phyloP scores from a whole-genome alignment of 1,140 invertebrate genomes.

The Ceratosolen fusciceps region DNA sequence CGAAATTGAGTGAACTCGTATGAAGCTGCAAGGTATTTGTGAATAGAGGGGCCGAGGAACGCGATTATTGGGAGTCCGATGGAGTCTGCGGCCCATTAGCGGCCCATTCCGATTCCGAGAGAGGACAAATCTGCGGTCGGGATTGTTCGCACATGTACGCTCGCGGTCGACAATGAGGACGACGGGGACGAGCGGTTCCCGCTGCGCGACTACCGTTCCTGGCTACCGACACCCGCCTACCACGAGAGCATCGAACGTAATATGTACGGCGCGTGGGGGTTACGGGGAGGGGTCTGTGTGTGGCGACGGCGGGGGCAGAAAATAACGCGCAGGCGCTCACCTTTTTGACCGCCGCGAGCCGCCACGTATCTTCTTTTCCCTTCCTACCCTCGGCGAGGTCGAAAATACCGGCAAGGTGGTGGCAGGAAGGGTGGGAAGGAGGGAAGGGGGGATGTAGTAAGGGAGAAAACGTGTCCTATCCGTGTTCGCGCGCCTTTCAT shows the following conservation, averaged over 20 bases:
- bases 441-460: too few relatives aligned
- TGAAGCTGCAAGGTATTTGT: conserved; percentile 25
- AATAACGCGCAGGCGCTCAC: conserved; percentile 1
- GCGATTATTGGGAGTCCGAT: conserved; percentile 50
- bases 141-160: conserved; percentile 71
- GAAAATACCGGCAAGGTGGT: conserved; percentile 2
- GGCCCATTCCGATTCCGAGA: not conserved
- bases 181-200: conserved; percentile 50
- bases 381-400: conserved; percentile 8
- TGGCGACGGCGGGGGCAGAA: not conserved
- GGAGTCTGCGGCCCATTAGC: conserved; percentile 41
- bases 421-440: too few relatives aligned
- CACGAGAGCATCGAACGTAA: too few relatives aligned
- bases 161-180: conserved; percentile 64
- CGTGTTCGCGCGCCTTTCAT: not conserved
- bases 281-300: too few relatives aligned
- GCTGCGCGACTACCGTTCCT: too few relatives aligned
- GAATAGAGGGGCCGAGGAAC: not conserved
- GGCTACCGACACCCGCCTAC: too few relatives aligned
- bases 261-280: too few relatives aligned
- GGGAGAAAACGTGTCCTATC: not conserved
- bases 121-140: conserved; percentile 67
- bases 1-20: conserved; percentile 29
- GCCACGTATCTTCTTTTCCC: not conserved
- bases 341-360: too few relatives aligned